Conservation (phyloP, 2,888 invertebrate genomes). For the Teleogryllus oceanicus region DNA sequence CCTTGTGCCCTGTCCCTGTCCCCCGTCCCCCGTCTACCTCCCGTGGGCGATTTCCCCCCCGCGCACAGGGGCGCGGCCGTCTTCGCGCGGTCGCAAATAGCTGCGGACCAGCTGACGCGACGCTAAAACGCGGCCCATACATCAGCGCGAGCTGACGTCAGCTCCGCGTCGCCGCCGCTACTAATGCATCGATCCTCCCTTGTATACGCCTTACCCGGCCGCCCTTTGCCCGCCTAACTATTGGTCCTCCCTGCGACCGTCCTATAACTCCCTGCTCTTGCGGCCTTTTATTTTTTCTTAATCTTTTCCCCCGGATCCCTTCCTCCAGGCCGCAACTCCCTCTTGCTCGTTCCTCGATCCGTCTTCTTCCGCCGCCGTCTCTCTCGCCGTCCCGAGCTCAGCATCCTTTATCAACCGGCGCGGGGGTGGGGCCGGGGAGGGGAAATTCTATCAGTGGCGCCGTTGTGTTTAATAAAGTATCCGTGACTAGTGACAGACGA, state of each 20-base stretch:
- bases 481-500: constrained; percentile 18
- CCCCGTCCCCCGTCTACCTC: too few relatives aligned
- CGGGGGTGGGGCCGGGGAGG: not conserved
- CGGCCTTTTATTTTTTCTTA: constrained; percentile 3
- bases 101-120: constrained; percentile 2
- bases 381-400: not conserved
- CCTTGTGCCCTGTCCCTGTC: too few relatives aligned
- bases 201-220: not conserved
- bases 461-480: constrained; percentile 11
- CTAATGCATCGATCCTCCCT: constrained; percentile 18
- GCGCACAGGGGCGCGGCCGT: not conserved
- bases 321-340: constrained; percentile 7
- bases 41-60: too few relatives aligned
- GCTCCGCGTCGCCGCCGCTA: not conserved
- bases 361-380: not conserved
- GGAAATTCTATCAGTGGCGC: constrained; percentile 18
- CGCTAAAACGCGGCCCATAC: constrained; percentile 10
- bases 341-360: not conserved
- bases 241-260: not conserved
- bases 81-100: constrained; percentile 18
- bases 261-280: not conserved
- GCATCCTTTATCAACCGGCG: constrained; percentile 8
- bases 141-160: constrained; percentile 18
- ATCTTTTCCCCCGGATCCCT: not conserved
- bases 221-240: not conserved